These are phyloP conservation scores for Romanogobio albipinnatus DNA, from an alignment of 2,113 vertebrate genomes.

Conservation along the genomic window DNA sequence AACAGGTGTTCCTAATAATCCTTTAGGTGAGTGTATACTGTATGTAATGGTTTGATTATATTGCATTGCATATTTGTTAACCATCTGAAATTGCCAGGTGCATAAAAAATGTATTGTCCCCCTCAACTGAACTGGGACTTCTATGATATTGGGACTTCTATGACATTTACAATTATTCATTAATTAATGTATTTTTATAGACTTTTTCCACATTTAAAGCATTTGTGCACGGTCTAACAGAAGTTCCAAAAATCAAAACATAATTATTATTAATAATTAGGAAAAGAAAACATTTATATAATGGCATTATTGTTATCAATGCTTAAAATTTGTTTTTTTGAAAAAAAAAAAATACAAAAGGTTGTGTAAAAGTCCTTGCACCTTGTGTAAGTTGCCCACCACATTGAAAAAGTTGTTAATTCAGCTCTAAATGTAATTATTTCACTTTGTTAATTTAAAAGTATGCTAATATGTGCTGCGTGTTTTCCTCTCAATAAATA, in stretches of 20 bases:
- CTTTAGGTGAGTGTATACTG: too few relatives aligned
- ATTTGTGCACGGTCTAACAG: too few relatives aligned
- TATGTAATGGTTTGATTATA: too few relatives aligned
- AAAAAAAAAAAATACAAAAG: neutral
- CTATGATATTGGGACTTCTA: too few relatives aligned
- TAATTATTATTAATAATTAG: neutral
- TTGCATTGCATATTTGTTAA: neutral
- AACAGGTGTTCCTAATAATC: too few relatives aligned
- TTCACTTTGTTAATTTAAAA: neutral
- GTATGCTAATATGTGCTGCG: neutral
- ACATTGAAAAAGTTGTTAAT: neutral
- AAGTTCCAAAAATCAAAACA: neutral
- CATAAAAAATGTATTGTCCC: neutral
- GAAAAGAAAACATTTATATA: neutral
- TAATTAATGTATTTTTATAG: too few relatives aligned
- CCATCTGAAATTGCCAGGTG: neutral
- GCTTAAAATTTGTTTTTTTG: neutral
- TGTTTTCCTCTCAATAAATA: too few relatives aligned
- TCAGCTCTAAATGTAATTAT: neutral
- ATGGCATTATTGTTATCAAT: neutral
- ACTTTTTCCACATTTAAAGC: too few relatives aligned
- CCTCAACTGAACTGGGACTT: too few relatives aligned
- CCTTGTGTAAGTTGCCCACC: neutral
- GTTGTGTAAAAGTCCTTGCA: neutral
- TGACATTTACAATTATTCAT: too few relatives aligned